Base-by-base conservation (phyloP, 2,888 invertebrate species). In the Drosophila multiciliata region DNA sequence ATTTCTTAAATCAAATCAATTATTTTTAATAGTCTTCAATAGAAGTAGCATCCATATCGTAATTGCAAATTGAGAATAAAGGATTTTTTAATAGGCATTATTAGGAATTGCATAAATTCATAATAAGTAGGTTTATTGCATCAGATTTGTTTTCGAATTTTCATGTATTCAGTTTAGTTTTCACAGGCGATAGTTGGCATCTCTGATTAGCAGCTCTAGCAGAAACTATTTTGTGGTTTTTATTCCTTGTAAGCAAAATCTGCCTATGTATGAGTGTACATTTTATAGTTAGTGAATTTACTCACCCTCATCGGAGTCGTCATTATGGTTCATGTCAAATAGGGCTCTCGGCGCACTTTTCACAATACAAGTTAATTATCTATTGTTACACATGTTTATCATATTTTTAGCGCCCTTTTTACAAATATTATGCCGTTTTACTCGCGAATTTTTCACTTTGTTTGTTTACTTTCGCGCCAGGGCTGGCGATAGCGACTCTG, bases 251-350 rank as follows among this genome's bases (percentile, higher is more conserved):
- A 29, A 6, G 8, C 38, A 55, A 55, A 38, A 38, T 12, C 26
- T 55, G 54, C 26, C 17, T 5, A 6, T 36, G 35, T 6, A 35
- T 23, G 9, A 12, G n/a, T 32, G 7, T 7, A 42, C 3, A 40
- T 57, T 42, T 6, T 3, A 26, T 38, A 15, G 15, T 32, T 32
- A 17, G 20, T 15, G 57, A 29, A 20, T 23, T 74, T 49, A 63
- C 81, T 65, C 66, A 80, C 78, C 78, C 49, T 78, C 78, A 52
- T 78, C 78, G 17, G 78, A 78, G 61, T 78, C 78, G 32, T 78
- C 80, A 52, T 50, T 64, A 36, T 48, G 26, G 38, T 68, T 63
- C 72, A 76, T 78, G 54, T 63, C 53, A 40, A 50, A 33, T 17
- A 45, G 3, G 38, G 35, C 32, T 11, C 15, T 33, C 23, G 15